These are phyloP conservation scores for Megaustenia siamemsis DNA, from an alignment of 2,888 invertebrate species.

Conservation along the genomic window DNA sequence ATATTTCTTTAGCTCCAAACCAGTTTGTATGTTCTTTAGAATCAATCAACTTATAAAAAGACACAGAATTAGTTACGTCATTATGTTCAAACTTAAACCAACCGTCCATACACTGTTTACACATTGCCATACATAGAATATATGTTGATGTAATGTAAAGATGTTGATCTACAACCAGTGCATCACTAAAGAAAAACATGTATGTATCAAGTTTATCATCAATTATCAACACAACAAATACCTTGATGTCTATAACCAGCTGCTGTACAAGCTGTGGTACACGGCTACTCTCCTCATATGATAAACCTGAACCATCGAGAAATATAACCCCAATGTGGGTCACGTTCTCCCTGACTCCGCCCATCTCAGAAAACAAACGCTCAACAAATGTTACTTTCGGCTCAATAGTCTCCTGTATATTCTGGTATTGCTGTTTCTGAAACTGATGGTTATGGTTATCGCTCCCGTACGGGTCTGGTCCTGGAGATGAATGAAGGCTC, in stretches of 20 bases:
- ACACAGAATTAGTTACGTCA: not conserved
- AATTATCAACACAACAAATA: not conserved
- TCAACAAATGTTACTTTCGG: not conserved
- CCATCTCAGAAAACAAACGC: not conserved
- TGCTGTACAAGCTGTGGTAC: not conserved
- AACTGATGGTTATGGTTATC: too few relatives aligned
- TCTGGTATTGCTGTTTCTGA: too few relatives aligned
- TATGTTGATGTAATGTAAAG: not conserved
- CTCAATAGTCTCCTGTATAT: too few relatives aligned
- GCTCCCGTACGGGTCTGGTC: too few relatives aligned
- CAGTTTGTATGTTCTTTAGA: not conserved
- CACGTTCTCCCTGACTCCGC: not conserved
- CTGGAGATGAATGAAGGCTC: not conserved
- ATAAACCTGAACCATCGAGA: not conserved
- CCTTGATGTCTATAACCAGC: not conserved
- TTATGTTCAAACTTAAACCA: not conserved
- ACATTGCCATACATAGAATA: not conserved
- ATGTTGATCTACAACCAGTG: not conserved
- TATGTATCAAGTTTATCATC: not conserved
- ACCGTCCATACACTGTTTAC: not conserved
- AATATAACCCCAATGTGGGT: not conserved
- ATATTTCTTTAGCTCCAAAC: not conserved
- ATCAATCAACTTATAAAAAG: not conserved
- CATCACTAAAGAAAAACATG: not conserved
- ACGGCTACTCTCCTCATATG: not conserved